phyloP scores from a whole-genome alignment of 2,113 vertebrate species.

The Ploceus nigricollis region DNA sequence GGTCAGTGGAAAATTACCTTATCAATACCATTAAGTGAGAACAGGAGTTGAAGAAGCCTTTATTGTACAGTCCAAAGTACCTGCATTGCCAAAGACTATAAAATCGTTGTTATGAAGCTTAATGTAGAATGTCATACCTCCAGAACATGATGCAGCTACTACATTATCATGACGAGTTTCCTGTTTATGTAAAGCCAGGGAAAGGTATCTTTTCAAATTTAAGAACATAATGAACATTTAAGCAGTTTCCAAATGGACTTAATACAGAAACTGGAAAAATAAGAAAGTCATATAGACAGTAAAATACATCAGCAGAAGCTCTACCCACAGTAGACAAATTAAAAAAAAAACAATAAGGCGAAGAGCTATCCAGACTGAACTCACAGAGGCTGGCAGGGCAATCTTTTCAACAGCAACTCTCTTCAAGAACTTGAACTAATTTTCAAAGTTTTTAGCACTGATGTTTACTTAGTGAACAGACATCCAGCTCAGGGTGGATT shows the following conservation, averaged over 20 bases:
- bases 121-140: not conserved
- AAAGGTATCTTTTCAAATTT: not conserved
- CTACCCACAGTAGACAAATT: not conserved
- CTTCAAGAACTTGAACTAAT: not conserved
- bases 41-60: not conserved
- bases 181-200: not conserved
- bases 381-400: not conserved
- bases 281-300: not conserved
- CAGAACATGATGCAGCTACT: not conserved
- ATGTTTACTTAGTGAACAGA: not conserved
- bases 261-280: not conserved
- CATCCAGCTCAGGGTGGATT: not conserved
- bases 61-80: not conserved
- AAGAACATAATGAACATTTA: not conserved
- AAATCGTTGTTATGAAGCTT: not conserved
- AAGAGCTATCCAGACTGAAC: not conserved
- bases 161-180: not conserved
- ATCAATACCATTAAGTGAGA: constrained; percentile 32
- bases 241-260: not conserved
- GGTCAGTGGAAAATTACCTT: constrained; percentile 55
- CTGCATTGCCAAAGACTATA: not conserved
- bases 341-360: not conserved
- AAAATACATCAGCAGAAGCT: not conserved
- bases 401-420: not conserved
- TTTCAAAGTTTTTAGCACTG: not conserved